Evolutionary conservation across 2,888 invertebrate genomes (phyloP), one percentile per base, ranked within the genome.

Genomic region (Trichopoda pennipes): DNA sequence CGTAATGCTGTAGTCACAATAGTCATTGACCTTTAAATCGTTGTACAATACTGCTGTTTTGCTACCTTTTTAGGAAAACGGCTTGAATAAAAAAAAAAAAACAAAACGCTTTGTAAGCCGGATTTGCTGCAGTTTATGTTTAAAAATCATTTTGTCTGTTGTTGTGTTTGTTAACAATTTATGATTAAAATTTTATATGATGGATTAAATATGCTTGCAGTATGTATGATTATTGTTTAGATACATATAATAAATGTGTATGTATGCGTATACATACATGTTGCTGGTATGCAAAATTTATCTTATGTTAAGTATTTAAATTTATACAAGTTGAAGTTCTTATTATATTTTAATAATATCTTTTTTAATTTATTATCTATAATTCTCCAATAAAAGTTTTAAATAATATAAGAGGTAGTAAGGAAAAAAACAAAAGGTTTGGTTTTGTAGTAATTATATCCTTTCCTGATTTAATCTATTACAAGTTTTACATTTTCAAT

Each of bases 11-110:
- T 32, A 70, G 21, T 56, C 58, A 66, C 78, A 38, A 56, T 82
- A 82, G 82, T 82, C 82, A 82, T 82, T 82, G 82, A 82, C 82
- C 82, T 82, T 76, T 79, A 82, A 82, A 81, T 74, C 77, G 63
- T 28, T 49, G 47, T 47, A 79, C 19, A 68, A 79, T 68, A 55
- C 35, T 73, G 51, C 32, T 28, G 3, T 28, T 28, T 8, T 53
- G 23, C 68, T 70, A 56, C 63, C 69, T 55, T 70, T 68, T 61
- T 42, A 51, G 21, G 16, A 44, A 38, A n/a, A 53, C 28, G 14
- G 51, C n/a, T 35, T n/a, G 47, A 14, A 0, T 14, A 14, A 23
- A 35, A 28, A 28, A 1, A 76, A 58, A 73, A 9, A 61, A 69
- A 8, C 7, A 23, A 68, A 19, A 28, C 17, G 21, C 38, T 68